Conservation (phyloP, 2,888 invertebrate genomes). For the Steinernema scapterisci region DNA sequence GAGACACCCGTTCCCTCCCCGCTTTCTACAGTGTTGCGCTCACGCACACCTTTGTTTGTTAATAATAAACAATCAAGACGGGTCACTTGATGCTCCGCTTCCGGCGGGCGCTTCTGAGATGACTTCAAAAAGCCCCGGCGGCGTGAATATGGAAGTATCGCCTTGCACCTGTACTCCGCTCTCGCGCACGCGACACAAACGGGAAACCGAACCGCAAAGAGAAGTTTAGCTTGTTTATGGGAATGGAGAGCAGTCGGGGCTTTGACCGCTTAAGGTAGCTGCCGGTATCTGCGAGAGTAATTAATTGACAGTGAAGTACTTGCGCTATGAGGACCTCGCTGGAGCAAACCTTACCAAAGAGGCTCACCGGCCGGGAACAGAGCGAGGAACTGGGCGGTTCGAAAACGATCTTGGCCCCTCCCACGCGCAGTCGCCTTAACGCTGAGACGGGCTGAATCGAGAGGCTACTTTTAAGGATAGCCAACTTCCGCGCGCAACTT, state of each 20-base stretch:
- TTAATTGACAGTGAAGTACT: conserved; percentile 26
- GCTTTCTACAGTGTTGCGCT: background rate
- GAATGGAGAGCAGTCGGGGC: background rate
- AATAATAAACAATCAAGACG: conserved; percentile 30
- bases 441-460: background rate
- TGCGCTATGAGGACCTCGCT: conserved; percentile 22
- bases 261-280: background rate
- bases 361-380: conserved; percentile 6
- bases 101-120: background rate
- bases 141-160: conserved; percentile 7
- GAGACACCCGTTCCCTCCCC: background rate
- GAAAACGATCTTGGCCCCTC: conserved; percentile 31
- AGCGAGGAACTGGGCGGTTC: conserved; percentile 17
- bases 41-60: conserved; percentile 11
- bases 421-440: background rate
- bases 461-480: conserved; percentile 23
- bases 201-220: background rate
- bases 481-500: conserved; percentile 4
- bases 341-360: conserved; percentile 19
- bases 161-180: background rate
- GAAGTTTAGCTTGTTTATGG: conserved; percentile 13
- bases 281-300: conserved; percentile 1
- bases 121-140: background rate
- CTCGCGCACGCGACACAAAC: background rate
- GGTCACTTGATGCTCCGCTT: background rate